These are phyloP conservation scores for Zosterops lateralis DNA, from an alignment of 2,113 vertebrate genomes.

Conservation along the genomic window DNA sequence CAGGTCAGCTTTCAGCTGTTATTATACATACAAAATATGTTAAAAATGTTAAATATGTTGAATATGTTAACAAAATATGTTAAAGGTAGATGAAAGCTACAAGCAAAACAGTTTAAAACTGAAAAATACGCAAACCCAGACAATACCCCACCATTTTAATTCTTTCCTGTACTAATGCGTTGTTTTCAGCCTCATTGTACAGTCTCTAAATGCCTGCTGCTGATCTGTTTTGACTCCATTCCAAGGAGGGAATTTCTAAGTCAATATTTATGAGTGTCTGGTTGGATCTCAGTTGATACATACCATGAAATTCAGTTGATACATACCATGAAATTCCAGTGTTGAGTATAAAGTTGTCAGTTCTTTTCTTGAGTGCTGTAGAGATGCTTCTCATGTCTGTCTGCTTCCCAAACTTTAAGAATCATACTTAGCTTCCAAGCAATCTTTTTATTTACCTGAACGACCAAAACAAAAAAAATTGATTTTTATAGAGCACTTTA, in stretches of 20 bases:
- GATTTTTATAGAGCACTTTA: background rate
- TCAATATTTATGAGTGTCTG: background rate
- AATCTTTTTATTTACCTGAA: background rate
- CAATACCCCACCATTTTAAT: background rate
- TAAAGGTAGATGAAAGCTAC: background rate
- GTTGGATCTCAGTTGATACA: background rate
- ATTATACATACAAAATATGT: background rate
- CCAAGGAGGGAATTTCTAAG: background rate
- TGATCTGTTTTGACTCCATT: background rate
- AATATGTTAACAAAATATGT: background rate
- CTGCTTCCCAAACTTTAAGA: background rate
- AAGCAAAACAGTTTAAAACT: background rate
- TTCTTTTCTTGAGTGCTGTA: background rate
- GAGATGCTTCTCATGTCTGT: background rate
- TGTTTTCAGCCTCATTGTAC: background rate
- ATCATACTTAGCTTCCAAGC: background rate
- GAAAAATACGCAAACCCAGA: background rate
- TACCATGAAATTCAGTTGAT: background rate
- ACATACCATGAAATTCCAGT: background rate
- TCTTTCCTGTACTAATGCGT: background rate
- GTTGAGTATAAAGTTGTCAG: background rate
- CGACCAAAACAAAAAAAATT: background rate
- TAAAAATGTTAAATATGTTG: background rate
- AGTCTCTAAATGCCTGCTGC: background rate
- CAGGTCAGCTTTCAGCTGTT: background rate